Conservation (phyloP, 2,113 vertebrate species). For the Mobula hypostoma region DNA sequence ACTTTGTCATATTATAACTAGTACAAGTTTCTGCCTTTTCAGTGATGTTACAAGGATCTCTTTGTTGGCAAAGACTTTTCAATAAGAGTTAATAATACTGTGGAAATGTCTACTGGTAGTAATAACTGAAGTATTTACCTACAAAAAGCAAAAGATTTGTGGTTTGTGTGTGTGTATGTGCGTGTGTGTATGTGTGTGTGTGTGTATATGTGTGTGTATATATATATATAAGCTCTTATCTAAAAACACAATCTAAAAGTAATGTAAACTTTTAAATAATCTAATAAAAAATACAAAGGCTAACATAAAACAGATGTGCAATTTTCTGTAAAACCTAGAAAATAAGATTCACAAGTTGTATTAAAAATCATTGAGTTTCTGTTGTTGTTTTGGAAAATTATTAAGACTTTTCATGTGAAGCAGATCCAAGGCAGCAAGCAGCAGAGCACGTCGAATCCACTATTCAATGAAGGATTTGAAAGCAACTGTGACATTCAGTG, state of each 20-base stretch:
- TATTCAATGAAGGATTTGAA: constrained; percentile 71
- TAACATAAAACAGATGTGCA: constrained; percentile 73
- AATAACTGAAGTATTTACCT: constrained; percentile 59
- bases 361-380: constrained; percentile 76
- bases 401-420: constrained; percentile 67
- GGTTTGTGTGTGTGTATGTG: constrained; percentile 36
- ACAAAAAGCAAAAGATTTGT: constrained; percentile 55
- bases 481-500: constrained; percentile 58
- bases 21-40: constrained; percentile 56
- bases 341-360: constrained; percentile 61
- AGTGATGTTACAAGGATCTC: constrained; percentile 58
- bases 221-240: constrained; percentile 50
- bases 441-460: constrained; percentile 79
- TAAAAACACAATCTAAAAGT: constrained; percentile 57
- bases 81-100: constrained; percentile 40
- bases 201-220: constrained; percentile 24
- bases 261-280: constrained; percentile 74
- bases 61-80: constrained; percentile 58
- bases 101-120: constrained; percentile 53
- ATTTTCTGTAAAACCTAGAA: constrained; percentile 71
- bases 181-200: constrained; percentile 41
- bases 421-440: constrained; percentile 71
- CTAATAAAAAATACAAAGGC: constrained; percentile 85
- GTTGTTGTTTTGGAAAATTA: constrained; percentile 56
- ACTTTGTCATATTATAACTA: constrained; percentile 55